Conservation (phyloP, 2,888 invertebrate genomes). For the Pterostichus niger region DNA sequence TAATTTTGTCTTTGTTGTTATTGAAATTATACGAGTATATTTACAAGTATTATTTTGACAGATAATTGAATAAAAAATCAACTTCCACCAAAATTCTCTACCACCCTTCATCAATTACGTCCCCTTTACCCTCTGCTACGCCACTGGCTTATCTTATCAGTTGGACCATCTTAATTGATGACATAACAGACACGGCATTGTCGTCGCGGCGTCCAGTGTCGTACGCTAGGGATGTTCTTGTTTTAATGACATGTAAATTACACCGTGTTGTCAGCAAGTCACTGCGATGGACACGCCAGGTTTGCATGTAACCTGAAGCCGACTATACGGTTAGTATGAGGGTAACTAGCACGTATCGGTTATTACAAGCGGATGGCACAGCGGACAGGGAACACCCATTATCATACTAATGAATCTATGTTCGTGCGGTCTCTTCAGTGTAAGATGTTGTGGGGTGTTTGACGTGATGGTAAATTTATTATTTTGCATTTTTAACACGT, state of each 20-base stretch:
- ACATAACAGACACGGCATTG: conserved; percentile 6
- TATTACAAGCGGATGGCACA: not conserved
- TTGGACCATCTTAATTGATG: conserved; percentile 43
- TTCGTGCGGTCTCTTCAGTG: not conserved
- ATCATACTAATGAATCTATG: not conserved
- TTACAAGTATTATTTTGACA: too few relatives aligned
- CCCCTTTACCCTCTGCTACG: not conserved
- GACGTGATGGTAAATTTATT: too few relatives aligned
- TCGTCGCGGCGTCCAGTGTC: not conserved
- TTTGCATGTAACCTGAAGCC: not conserved
- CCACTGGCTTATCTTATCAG: conserved; percentile 6
- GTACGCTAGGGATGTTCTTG: conserved; percentile 8
- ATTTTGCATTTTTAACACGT: too few relatives aligned
- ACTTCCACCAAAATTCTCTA: not conserved
- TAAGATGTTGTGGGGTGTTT: too few relatives aligned
- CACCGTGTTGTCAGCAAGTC: not conserved
- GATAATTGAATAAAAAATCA: not conserved
- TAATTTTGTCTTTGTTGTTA: too few relatives aligned
- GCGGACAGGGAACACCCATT: not conserved
- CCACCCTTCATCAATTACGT: not conserved
- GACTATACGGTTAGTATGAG: not conserved
- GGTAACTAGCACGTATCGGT: not conserved
- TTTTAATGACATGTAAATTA: conserved; percentile 49
- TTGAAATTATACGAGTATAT: too few relatives aligned
- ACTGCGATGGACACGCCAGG: not conserved